Conservation (phyloP, 2,113 vertebrate genomes). For the Pygoscelis antarcticus region DNA sequence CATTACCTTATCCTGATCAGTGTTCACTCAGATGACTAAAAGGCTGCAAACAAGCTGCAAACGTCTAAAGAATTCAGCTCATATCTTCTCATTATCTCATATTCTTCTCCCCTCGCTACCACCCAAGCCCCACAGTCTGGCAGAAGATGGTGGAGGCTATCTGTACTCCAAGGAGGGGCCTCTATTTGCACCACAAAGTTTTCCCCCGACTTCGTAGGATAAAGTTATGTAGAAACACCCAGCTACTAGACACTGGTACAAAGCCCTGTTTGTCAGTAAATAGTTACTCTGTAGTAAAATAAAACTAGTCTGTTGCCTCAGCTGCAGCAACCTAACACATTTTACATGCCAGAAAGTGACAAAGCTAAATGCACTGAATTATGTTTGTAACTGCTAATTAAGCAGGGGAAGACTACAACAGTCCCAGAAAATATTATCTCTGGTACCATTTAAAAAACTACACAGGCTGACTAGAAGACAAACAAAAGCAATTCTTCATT, state of each 20-base stretch:
- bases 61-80: neutral
- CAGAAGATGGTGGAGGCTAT: neutral
- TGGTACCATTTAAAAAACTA: neutral
- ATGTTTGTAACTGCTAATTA: neutral
- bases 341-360: neutral
- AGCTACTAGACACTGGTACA: neutral
- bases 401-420: neutral
- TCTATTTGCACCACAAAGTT: neutral
- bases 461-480: neutral
- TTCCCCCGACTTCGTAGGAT: accelerated
- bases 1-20: neutral
- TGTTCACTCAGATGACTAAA: neutral
- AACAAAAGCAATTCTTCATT: neutral
- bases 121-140: neutral
- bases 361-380: neutral
- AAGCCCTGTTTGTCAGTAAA: neutral
- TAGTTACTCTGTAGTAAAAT: neutral
- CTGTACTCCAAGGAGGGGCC: neutral
- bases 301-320: neutral
- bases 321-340: neutral
- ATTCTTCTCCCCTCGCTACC: neutral
- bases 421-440: neutral
- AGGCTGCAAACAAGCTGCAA: neutral
- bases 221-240: neutral
- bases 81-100: neutral